Conservation (phyloP, 2,888 invertebrate species). For the Drosophila anomalata region DNA sequence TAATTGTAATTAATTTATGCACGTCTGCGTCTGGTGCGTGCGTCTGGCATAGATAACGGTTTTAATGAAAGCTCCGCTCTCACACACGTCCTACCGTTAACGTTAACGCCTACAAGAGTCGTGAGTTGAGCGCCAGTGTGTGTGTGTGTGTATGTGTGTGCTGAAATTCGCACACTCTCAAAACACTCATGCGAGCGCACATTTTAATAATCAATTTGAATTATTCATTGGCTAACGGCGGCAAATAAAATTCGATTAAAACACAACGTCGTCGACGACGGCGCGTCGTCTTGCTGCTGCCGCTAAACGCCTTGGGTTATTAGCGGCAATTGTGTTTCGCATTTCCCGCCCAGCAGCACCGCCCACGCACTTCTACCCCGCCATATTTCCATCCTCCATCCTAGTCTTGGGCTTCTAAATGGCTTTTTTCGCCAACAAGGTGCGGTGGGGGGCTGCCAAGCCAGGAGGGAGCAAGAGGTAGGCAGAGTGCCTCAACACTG, state of each 20-base stretch:
- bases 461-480: not conserved
- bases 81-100: conserved; percentile 40
- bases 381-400: conserved; percentile 14
- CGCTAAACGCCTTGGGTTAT: conserved; percentile 71
- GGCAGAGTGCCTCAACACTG: conserved; percentile 11
- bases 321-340: conserved; percentile 74
- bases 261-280: conserved; percentile 43
- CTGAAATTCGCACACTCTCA: conserved; percentile 25
- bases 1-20: conserved; percentile 51
- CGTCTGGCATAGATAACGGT: conserved; percentile 69
- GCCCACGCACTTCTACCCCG: conserved; percentile 38
- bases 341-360: conserved; percentile 51
- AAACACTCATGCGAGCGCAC: conserved; percentile 28
- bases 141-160: too few species aligned
- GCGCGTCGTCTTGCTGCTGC: conserved; percentile 21
- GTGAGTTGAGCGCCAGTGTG: not conserved
- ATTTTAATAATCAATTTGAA: conserved; percentile 77
- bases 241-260: conserved; percentile 80
- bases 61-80: conserved; percentile 61
- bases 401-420: conserved; percentile 30
- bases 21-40: conserved; percentile 61
- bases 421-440: conserved; percentile 7
- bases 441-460: not conserved
- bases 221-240: conserved; percentile 80
- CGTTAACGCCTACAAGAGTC: conserved; percentile 40